Base-by-base conservation (phyloP, 2,888 invertebrate species). In the Thymelicus lineola region DNA sequence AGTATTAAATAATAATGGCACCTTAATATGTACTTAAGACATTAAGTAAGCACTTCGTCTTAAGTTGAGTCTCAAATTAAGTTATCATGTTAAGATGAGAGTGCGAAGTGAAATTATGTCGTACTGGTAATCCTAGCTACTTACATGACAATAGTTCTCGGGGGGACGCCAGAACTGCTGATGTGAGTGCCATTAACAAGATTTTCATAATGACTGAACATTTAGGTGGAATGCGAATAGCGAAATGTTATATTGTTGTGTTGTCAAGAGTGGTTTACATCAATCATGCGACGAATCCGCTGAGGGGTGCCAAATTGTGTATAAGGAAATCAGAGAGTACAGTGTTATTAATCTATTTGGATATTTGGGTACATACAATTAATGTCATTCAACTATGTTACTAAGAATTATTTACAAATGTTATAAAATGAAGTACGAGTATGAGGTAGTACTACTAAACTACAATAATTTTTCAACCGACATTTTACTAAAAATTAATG, bases 171-270 rank as follows among this genome's bases (percentile, higher is more conserved):
- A 20, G 48, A 42, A 64, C 53, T 55, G 45, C 53, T 53, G 20
- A 50, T 59, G 59, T 45, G 64, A 55, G 53, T 64, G 53, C 38
- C 38, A 59, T 38, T 20, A 38, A 7, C 42, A 55, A 57, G 55
- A 65, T 65, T 65, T 55, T 65, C 55, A 55, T 38, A 65, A 65
- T 55, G 55, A n/a, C 28, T 42, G 28, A 55, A 65, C 64, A 65
- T 65, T 57, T 28, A 64, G 42, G 20, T 36, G 53, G 20, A 53
- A 62, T 6, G n/a, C 46, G 46, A 35, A 46, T 45, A 46, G 35
- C 46, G 48, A 53, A 53, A 53, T 20, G 53, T 53, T 53, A 53
- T 63, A 63, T 63, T 63, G 50, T 63, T 48, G 15, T 36, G 35
- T 28, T 62, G 28, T 48, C 48, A 17, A 50, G 36, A 53, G 53